Evolutionary conservation across 2,113 vertebrate species (phyloP).

Genomic region (Oplegnathus fasciatus): DNA sequence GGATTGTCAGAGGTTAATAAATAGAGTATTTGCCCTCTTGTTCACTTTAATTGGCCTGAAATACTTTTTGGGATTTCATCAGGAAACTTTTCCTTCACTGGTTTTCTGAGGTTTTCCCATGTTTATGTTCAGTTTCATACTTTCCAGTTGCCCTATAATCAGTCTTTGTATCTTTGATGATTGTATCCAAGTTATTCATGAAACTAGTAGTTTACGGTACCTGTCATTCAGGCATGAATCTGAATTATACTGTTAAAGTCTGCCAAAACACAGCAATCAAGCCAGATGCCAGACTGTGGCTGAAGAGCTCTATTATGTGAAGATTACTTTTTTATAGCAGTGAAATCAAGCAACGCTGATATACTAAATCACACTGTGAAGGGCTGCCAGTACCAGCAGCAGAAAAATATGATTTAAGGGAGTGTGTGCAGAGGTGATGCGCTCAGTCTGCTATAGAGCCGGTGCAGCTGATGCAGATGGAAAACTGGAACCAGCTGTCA

Average conservation of each 20-base stretch:
- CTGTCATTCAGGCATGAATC: background rate
- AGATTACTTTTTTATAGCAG: background rate
- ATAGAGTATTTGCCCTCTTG: too few relatives aligned
- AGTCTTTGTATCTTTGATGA: background rate
- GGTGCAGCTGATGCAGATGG: background rate
- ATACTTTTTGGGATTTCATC: background rate
- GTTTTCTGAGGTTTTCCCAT: background rate
- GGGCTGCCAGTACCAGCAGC: background rate
- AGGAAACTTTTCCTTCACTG: background rate
- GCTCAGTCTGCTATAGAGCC: background rate
- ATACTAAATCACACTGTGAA: background rate
- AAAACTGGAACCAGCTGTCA: background rate
- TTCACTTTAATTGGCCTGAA: background rate
- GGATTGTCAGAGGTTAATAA: background rate
- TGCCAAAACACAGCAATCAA: constrained; percentile 18
- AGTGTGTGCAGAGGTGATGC: background rate
- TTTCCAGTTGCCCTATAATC: background rate
- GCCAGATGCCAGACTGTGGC: background rate
- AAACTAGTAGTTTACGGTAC: background rate
- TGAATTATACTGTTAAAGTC: background rate
- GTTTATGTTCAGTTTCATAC: background rate
- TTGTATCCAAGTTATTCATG: background rate
- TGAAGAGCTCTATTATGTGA: background rate
- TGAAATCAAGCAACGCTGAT: background rate
- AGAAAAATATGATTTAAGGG: background rate